Evolutionary conservation across 1,140 invertebrate species (phyloP).

Genomic region (Drosophila sturtevanti): DNA sequence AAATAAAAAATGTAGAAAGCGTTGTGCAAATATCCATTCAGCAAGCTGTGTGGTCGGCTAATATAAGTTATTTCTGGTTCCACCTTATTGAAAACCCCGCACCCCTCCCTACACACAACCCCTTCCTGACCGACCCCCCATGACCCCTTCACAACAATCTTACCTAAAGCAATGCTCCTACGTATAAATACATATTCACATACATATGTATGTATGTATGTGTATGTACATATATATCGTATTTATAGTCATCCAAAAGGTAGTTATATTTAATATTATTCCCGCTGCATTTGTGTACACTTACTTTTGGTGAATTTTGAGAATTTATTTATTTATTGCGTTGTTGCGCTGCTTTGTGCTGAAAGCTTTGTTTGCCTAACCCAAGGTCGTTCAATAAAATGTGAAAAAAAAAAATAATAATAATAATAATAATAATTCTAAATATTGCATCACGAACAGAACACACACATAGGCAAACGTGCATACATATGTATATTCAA

Average conservation of each 20-base stretch:
- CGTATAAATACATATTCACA: not conserved
- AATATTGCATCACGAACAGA: conserved; percentile 68
- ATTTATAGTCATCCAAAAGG: conserved; percentile 1
- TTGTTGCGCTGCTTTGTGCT: conserved; percentile 27
- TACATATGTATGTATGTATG: too few relatives aligned
- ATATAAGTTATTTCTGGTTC: not conserved
- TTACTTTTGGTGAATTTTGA: conserved; percentile 1
- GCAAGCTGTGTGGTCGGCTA: not conserved
- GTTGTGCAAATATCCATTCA: not conserved
- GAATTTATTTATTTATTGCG: conserved; percentile 46
- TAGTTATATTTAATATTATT: conserved; percentile 10
- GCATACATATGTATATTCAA: not conserved
- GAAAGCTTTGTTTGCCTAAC: conserved; percentile 58
- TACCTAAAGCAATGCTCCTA: not conserved
- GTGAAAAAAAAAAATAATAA: conserved; percentile 25
- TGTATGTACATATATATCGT: not conserved
- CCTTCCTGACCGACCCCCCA: not conserved
- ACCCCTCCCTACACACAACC: not conserved
- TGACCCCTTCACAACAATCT: not conserved
- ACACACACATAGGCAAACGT: not conserved
- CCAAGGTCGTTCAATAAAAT: conserved; percentile 62
- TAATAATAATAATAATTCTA: conserved; percentile 42
- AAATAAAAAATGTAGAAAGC: conserved; percentile 7
- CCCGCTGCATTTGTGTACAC: conserved; percentile 15
- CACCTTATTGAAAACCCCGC: not conserved